Evolutionary conservation across 2,888 invertebrate genomes (phyloP).

Genomic region (Xestoiulus laeticollis): DNA sequence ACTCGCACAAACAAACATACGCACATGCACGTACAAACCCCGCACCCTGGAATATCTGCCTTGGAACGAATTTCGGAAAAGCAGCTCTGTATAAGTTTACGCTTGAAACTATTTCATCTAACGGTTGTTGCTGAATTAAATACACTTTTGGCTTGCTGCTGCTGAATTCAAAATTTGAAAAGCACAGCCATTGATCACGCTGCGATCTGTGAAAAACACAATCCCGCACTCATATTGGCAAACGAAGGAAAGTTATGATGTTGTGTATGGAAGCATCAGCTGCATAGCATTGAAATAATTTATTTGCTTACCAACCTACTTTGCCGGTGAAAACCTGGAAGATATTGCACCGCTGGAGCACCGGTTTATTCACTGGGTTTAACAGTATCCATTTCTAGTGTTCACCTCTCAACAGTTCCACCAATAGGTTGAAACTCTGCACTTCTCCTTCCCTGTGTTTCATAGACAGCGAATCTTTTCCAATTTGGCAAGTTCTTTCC

Average conservation of each 20-base stretch:
- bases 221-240: not conserved
- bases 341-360: constrained; percentile 36
- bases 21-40: not conserved
- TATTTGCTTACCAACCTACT: constrained; percentile 34
- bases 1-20: not conserved
- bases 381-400: constrained; percentile 65
- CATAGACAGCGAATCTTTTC: constrained; percentile 89
- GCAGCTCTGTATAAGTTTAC: not conserved
- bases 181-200: constrained; percentile 47
- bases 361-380: not conserved
- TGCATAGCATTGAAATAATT: constrained; percentile 20
- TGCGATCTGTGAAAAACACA: constrained; percentile 24
- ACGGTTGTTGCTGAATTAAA: not conserved
- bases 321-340: constrained; percentile 14
- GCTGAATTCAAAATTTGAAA: not conserved
- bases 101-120: not conserved
- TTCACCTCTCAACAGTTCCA: constrained; percentile 94
- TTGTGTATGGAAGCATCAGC: not conserved
- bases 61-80: not conserved
- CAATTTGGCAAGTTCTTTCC: constrained; percentile 93
- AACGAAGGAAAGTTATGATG: not conserved
- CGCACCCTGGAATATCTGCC: constrained; percentile 25
- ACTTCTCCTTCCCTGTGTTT: constrained; percentile 90
- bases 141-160: not conserved
- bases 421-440: constrained; percentile 90